Base-by-base conservation (phyloP, 2,888 invertebrate genomes). In the Chymomyza fuscimana region DNA sequence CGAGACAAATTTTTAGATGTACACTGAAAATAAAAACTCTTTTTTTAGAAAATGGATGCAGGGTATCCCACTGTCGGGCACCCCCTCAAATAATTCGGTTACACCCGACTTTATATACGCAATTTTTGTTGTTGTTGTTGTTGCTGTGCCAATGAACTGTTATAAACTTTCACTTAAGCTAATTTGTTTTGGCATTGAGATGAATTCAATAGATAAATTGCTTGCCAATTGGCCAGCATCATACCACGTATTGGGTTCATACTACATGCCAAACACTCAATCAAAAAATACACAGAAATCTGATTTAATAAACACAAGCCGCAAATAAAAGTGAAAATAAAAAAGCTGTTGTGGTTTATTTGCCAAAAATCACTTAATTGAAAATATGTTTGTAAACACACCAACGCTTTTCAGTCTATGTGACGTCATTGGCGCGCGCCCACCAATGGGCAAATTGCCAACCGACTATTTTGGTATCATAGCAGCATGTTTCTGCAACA, bases 161-260 rank as follows among this genome's bases (percentile, higher is more conserved):
- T 50, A 58, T 58, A 70, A 76, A 80, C 80, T 80, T 80, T 80
- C 80, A 80, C 81, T 80, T 72, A 72, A 60, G 32, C 67, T 50
- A 54, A 22, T 19, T 19, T 19, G 9, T 54, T 16, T 54, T 54
- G 22, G 54, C 65, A 80, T 76, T 66, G 68, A 80, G 81, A 78
- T 71, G 78, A 80, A 79, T 80, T 65, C 76, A 78, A 68, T 69
- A 76, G 29, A 58, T 58, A 76, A 76, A 78, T 80, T 73, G 69
- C 64, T 32, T 19, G 76, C 79, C 74, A 79, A 79, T 80, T 80
- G 79, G 78, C 80, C 65, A 79, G 71, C 73, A 79, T 81, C 79
- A 79, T 79, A 79, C 69, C 77, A 73, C 72, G 58, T 16, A 52
- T 4, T 52, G 12, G 12, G 40, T 46, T 46, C 54, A 54, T 73